Evolutionary conservation across 2,113 vertebrate species (phyloP), one percentile per base, ranked within the genome.

Genomic region (Catagonus wagneri): DNA sequence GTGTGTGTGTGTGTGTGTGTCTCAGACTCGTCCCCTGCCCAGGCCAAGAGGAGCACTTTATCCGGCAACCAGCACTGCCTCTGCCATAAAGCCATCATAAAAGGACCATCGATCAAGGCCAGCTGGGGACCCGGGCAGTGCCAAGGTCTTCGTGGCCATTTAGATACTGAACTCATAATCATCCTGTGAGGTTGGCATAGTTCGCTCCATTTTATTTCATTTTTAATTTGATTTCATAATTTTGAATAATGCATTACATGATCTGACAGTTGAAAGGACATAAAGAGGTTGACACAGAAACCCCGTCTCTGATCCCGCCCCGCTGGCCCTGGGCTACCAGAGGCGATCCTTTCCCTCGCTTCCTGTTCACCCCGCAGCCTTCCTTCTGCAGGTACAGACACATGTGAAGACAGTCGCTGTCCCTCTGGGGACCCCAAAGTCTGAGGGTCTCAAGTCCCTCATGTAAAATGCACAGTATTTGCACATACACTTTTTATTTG

Each of bases 321-420:
- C 23, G 4, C 5, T 0, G 0, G 7, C 13, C 56, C 84, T n/a
- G 2, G 1, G 7, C 72, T 19, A 12, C 32, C 14, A 15, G 12
- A 13, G 56, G 61, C n/a, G n/a, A n/a, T n/a, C n/a, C n/a, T n/a
- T n/a, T n/a, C n/a, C n/a, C n/a, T n/a, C n/a, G n/a, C n/a, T n/a
- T n/a, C n/a, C n/a, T n/a, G n/a, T n/a, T n/a, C n/a, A n/a, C n/a
- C n/a, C n/a, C n/a, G n/a, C n/a, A n/a, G n/a, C n/a, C n/a, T n/a
- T n/a, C n/a, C n/a, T n/a, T n/a, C n/a, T n/a, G n/a, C n/a, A n/a
- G n/a, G n/a, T n/a, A n/a, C n/a, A n/a, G n/a, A n/a, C n/a, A n/a
- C n/a, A n/a, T n/a, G n/a, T n/a, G n/a, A n/a, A n/a, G n/a, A n/a
- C n/a, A n/a, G n/a, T n/a, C n/a, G n/a, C n/a, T n/a, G n/a, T n/a